Base-by-base conservation (phyloP, 2,113 vertebrate genomes). In the Enhydra lutris region DNA sequence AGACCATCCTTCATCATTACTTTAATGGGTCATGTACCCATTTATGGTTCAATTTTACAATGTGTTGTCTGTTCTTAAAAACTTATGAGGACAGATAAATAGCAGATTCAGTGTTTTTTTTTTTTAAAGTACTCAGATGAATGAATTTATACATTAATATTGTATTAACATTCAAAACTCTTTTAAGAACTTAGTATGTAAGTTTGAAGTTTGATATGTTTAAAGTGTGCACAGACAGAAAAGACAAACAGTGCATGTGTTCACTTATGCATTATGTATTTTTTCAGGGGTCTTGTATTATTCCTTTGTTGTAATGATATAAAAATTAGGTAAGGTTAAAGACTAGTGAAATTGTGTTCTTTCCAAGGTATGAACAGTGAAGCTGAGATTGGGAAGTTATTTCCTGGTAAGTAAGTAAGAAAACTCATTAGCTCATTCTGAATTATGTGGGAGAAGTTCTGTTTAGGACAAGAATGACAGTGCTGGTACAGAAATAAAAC, bases 111-210 rank as follows among this genome's bases (percentile, higher is more conserved):
- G 3, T 93, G 23, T 89, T 65, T 94, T 97, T 92, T 92, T 87
- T 87, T 97, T 92, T 87, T 87, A 92, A 91, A 34, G 31, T 97
- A 92, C 36, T 93, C 52, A 55, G 52, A 55, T 1, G 31, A 89
- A 63, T 95, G 84, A 61, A 71, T 61, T 95, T 94, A 80, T 89
- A 82, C 63, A 79, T 79, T 82, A 82, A 63, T 42, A 26, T 61
- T 87, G 11, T 92, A 29, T 26, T 57, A 57, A 63, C 23, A 42
- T 3, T 92, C 4, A 89, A 87, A 95, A 79, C 23, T 9, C 6
- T 71, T 67, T 67, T 89, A 69, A 97, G 81, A 63, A 63, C 17
- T 73, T 84, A 47, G 36, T n/a, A 45, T 67, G 6, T 50, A 73
- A 26, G 1, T 88, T 89, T 83, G n/a, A 78, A 26, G 0, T 91